Base-by-base conservation (phyloP, 2,797 vertebrate species). In the Antennarius maculatus region DNA sequence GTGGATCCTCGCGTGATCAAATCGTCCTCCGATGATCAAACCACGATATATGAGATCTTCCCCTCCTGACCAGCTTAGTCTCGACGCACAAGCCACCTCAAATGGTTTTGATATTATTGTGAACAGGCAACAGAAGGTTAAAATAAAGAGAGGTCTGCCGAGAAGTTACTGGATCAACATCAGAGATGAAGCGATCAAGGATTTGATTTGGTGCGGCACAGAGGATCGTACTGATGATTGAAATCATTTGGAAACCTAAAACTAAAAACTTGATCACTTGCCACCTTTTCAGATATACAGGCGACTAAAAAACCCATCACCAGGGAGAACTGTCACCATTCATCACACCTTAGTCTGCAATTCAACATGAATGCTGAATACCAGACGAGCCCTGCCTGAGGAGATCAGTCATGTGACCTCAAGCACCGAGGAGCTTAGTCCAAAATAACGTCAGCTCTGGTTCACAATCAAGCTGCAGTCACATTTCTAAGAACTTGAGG, bases 191-290 rank as follows among this genome's bases (percentile, higher is more conserved):
- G 53, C 60, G 46, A 45, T 69, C 71, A 68, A 59, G 58, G 74
- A 83, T 90, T 83, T 87, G 88, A 81, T 89, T 79, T 85, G 82
- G 74, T 87, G 64, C 1, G 31, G 57, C 52, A 66, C 77, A 76
- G 82, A 89, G 79, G 76, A 88, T 84, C 63, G 0, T n/a, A 48
- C 60, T 75, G 86, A 85, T 88, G 87, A 90, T 54, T 90, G 86
- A 89, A 83, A 85, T 39, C 14, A 34, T 79, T 80, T 74, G 52
- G 71, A 86, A 87, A 89, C 84, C 81, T 82, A 69, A 91, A 86
- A 88, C 88, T 86, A 82, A 56, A 82, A 81, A 79, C 78, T 60
- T 72, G 76, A 69, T 80, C 79, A 59, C 64, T 69, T 6, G 52
- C 54, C 76, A 76, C 71, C 59, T 82, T 90, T 86, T 89, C 46